Evolutionary conservation across 2,113 vertebrate genomes (phyloP), one percentile per base, ranked within the genome.

Genomic region (Conger conger): DNA sequence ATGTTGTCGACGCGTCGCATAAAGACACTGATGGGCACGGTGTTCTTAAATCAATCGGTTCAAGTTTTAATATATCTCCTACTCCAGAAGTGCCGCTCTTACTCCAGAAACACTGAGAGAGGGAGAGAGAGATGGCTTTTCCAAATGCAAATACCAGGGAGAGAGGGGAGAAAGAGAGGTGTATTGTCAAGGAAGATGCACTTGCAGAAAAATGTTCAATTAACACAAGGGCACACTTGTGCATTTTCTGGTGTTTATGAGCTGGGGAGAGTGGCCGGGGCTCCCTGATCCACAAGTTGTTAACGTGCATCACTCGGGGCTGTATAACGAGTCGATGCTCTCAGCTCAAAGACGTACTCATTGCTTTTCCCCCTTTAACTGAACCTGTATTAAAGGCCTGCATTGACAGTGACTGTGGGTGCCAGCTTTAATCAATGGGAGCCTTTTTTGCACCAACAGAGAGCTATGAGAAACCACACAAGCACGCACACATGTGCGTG

Each of bases 31-130:
- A 92, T 91, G 93, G 57, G 90, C 90, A 88, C 89, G 86, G 91
- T 91, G 90, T 95, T 92, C 94, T 93, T 89, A 91, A 94, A 95
- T 95, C 94, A 94, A 94, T 95, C 94, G 92, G 93, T 95, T 95
- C 94, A 95, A 94, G 94, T 94, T 94, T 95, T 94, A 94, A 95
- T 94, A 94, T 93, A 94, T 95, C 91, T 91, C 91, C 92, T 92
- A 93, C 94, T 96, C 88, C 79, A 95, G 91, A 83, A 81, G 90
- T 90, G 90, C 87, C 85, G 87, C 88, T 86, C 81, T 77, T 86
- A 85, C 68, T 73, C 68, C n/a, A 73, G 68, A 73, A 73, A 33
- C 27, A 33, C 68, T 33, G 86, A 90, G 92, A 92, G 89, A 87
- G 78, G 77, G 84, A 88, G 87, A 85, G 92, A 90, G 87, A 86